A percentile compares a stretch with the other conserved stretches of the same genome.
Conservation (phyloP, 2,797 vertebrate genomes). For the Macropus fuliginosus region DNA sequence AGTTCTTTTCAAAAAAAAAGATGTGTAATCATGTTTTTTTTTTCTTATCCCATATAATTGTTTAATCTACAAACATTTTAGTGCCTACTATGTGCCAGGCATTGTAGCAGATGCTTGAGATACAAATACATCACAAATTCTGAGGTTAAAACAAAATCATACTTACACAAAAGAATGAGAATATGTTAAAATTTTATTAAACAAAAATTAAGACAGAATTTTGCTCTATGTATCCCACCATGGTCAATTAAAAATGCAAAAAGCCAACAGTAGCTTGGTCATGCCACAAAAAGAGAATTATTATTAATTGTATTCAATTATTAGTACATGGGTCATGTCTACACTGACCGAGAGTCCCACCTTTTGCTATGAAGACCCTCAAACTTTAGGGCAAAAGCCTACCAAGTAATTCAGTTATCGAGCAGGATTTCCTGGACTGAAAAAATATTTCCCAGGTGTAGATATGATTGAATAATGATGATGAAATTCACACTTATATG, state of each 20-base stretch:
- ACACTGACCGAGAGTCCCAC: neutral
- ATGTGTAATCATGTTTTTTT: slow-evolving; percentile 45
- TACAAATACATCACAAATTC: neutral
- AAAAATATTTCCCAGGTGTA: neutral
- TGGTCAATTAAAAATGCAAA: neutral
- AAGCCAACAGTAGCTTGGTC: neutral
- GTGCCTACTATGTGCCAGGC: neutral
- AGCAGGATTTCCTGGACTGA: neutral
- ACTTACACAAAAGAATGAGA: neutral
- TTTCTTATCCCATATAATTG: slow-evolving; percentile 25
- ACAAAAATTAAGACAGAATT: neutral
- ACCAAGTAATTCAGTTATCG: neutral
- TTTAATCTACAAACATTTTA: slow-evolving; percentile 17
- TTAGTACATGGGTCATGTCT: neutral
- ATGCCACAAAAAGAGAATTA: neutral
- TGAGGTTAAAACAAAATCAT: neutral
- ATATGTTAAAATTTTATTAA: neutral
- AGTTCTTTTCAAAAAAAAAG: slow-evolving; percentile 40
- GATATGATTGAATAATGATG: neutral
- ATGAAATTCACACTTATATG: neutral
- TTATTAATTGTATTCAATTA: neutral
- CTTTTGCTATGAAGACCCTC: neutral
- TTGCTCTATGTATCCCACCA: neutral
- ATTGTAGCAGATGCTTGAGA: neutral
- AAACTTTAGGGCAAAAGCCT: neutral